These are phyloP conservation scores for Contarinia nasturtii DNA, from an alignment of 1,140 invertebrate species.

Conservation along the genomic window DNA sequence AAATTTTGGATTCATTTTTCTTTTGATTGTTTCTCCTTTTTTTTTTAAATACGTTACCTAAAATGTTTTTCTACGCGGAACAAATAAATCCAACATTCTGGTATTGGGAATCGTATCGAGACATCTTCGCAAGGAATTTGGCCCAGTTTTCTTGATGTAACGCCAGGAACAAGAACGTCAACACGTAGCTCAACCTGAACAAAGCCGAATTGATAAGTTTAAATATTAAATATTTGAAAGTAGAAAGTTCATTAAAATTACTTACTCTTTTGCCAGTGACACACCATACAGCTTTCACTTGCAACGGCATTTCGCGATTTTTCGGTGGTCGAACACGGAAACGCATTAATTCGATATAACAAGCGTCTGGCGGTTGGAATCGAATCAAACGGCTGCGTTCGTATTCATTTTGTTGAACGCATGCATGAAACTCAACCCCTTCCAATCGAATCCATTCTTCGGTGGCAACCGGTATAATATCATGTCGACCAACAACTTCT, in stretches of 20 bases:
- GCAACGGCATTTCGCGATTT: constrained; percentile 91
- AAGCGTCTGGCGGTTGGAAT: constrained; percentile 96
- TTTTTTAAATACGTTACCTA: too few species aligned
- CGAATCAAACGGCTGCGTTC: constrained; percentile 72
- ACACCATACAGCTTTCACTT: constrained; percentile 74
- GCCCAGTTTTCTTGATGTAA: constrained; percentile 82
- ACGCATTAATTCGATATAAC: constrained; percentile 91
- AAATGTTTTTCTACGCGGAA: constrained; percentile 98
- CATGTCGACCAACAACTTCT: constrained; percentile 95
- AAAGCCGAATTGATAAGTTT: constrained; percentile 1
- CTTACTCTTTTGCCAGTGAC: constrained; percentile 63
- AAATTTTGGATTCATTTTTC: too few species aligned
- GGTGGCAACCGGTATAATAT: constrained; percentile 97
- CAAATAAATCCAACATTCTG: constrained; percentile 97
- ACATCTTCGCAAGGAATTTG: constrained; percentile 97
- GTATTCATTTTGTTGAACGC: constrained; percentile 83
- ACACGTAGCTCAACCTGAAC: constrained; percentile 73
- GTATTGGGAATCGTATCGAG: constrained; percentile 89
- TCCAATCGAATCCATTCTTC: constrained; percentile 99
- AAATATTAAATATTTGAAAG: neutral
- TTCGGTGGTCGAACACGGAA: constrained; percentile 90
- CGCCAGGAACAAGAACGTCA: constrained; percentile 91
- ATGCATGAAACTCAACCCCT: constrained; percentile 83
- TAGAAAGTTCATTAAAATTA: neutral
- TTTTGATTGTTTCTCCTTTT: too few species aligned